Conservation (phyloP, 2,113 vertebrate species). For the Trochalopteron elliotii region DNA sequence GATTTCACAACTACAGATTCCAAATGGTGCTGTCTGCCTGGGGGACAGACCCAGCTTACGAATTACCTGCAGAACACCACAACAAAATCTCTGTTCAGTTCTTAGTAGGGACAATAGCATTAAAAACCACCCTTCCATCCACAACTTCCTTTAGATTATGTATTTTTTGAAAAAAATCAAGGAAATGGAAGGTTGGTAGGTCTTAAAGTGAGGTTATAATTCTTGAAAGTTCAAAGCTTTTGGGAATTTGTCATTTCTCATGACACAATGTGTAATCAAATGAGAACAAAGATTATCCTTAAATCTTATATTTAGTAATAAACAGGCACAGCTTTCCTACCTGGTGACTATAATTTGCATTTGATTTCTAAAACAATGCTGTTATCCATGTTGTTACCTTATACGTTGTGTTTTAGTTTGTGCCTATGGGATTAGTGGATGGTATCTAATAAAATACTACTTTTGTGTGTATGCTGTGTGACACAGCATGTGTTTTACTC, state of each 20-base stretch:
- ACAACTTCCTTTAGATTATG: neutral
- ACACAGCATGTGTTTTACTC: neutral
- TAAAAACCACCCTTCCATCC: neutral
- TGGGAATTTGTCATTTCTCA: neutral
- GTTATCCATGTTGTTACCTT: neutral
- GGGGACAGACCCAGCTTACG: neutral
- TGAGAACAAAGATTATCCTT: neutral
- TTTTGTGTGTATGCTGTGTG: too few relatives aligned
- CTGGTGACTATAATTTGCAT: neutral
- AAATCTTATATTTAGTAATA: neutral
- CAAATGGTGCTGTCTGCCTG: neutral
- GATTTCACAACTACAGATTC: neutral
- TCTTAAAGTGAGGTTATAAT: neutral
- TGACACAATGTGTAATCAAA: neutral
- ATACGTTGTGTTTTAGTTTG: neutral
- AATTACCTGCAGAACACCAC: neutral
- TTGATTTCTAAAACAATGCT: neutral
- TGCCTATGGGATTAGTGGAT: neutral
- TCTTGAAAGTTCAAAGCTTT: neutral
- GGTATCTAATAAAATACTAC: neutral
- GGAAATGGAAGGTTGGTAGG: rapidly evolving
- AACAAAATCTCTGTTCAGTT: neutral
- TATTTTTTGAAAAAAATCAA: neutral
- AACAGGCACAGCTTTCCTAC: neutral
- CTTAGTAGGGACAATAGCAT: neutral